These are phyloP conservation scores for Aldrovandia affinis DNA, from an alignment of 2,797 vertebrate species.

Conservation along the genomic window DNA sequence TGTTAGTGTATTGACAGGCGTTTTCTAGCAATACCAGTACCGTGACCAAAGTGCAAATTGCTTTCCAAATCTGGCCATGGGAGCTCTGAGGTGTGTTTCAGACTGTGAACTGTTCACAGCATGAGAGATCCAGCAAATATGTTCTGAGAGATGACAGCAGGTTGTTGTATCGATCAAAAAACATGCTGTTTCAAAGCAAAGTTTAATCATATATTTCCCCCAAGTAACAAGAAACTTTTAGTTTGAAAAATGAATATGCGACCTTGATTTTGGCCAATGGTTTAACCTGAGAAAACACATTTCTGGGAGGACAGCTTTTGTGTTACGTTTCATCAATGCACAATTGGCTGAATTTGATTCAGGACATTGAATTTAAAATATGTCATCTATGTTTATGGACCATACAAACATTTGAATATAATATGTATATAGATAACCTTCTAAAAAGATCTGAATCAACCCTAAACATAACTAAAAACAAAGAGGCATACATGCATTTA, in stretches of 20 bases:
- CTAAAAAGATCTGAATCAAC: neutral
- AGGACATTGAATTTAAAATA: no score
- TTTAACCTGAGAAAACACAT: neutral
- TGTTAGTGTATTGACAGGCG: neutral
- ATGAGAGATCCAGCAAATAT: neutral
- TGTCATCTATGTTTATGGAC: neutral
- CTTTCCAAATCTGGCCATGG: neutral
- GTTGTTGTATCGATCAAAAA: neutral
- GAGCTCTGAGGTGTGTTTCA: neutral
- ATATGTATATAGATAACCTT: neutral
- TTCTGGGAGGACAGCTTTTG: neutral
- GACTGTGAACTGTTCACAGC: neutral
- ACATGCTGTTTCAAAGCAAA: neutral
- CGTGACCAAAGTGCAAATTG: conserved; percentile 17
- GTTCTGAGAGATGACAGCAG: neutral
- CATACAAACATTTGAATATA: neutral
- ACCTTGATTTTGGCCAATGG: no score
- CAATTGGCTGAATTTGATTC: no score
- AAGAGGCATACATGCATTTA: neutral
- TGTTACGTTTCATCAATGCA: no score
- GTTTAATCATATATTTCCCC: neutral
- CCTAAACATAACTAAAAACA: neutral
- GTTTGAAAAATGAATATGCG: neutral
- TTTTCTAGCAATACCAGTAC: neutral
- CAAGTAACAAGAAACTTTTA: neutral